Conservation (phyloP, 2,113 vertebrate genomes). For the Arizona elegans region DNA sequence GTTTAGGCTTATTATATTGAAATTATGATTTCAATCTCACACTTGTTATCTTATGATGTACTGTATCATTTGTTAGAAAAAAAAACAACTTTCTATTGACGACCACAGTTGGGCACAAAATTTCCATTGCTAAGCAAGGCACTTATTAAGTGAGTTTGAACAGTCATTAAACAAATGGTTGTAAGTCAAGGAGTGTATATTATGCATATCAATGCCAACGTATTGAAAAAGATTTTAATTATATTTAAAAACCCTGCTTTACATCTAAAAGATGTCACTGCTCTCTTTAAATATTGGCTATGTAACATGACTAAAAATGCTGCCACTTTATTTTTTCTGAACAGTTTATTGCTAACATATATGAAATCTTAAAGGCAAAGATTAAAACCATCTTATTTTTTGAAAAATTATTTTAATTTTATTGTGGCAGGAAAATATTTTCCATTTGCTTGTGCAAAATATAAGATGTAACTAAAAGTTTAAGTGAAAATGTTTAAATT, state of each 20-base stretch:
- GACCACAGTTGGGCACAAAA: not conserved
- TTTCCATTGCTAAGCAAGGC: not conserved
- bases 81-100: slow-evolving; percentile 30
- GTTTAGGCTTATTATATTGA: slow-evolving; percentile 42
- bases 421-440: slow-evolving; percentile 41
- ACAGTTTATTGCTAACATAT: slow-evolving; percentile 26
- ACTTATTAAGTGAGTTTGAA: not conserved
- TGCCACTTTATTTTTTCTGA: slow-evolving; percentile 38
- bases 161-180: not conserved
- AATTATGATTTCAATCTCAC: slow-evolving; percentile 33
- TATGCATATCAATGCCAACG: slow-evolving; percentile 31
- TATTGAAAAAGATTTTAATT: slow-evolving; percentile 60
- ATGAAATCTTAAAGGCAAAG: slow-evolving; percentile 40
- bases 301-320: slow-evolving; percentile 22
- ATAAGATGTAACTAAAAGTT: slow-evolving; percentile 5
- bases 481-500: not conserved
- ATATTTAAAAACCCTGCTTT: slow-evolving; percentile 44
- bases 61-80: slow-evolving; percentile 51
- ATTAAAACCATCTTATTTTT: slow-evolving; percentile 41
- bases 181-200: not conserved
- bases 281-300: slow-evolving; percentile 58
- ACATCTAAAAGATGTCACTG: not conserved
- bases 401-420: slow-evolving; percentile 2
- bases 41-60: slow-evolving; percentile 25
- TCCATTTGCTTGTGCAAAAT: slow-evolving; percentile 43